Evolutionary conservation across 2,113 vertebrate genomes (phyloP).

Genomic region (Notarius quadriscutis): DNA sequence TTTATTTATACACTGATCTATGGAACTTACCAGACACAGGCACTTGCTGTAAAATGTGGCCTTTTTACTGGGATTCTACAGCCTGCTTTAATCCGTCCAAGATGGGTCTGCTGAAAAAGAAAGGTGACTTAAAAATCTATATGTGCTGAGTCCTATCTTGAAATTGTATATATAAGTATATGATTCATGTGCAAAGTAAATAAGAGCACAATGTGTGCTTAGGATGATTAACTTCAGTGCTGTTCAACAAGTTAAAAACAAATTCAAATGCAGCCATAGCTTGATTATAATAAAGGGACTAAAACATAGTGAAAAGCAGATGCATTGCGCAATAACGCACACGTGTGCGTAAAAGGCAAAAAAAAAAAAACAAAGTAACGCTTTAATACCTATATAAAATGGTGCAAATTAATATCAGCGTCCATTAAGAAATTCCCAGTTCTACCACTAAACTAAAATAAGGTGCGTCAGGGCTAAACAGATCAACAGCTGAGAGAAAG

Average conservation of each 20-base stretch:
- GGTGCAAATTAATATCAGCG: neutral
- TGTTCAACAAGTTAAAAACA: neutral
- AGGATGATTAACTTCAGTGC: neutral
- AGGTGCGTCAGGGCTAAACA: neutral
- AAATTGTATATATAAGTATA: neutral
- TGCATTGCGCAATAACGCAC: slow-evolving; percentile 5
- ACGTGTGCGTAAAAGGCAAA: slow-evolving; percentile 22
- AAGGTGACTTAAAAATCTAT: neutral
- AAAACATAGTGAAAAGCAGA: slow-evolving; percentile 11
- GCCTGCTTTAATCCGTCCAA: neutral
- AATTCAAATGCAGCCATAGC: neutral
- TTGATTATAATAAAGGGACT: neutral
- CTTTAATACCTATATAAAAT: neutral
- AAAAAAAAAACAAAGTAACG: neutral
- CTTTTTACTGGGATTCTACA: neutral
- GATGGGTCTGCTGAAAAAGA: neutral
- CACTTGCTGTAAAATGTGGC: neutral
- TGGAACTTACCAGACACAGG: neutral
- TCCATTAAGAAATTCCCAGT: neutral
- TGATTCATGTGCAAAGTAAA: neutral
- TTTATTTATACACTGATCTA: neutral
- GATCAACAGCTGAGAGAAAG: too few species aligned
- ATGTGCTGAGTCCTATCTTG: neutral
- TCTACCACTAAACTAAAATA: neutral
- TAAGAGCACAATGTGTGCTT: neutral